These are phyloP conservation scores for Alviniconcha marisindica DNA, from an alignment of 1,140 invertebrate species.

Conservation along the genomic window DNA sequence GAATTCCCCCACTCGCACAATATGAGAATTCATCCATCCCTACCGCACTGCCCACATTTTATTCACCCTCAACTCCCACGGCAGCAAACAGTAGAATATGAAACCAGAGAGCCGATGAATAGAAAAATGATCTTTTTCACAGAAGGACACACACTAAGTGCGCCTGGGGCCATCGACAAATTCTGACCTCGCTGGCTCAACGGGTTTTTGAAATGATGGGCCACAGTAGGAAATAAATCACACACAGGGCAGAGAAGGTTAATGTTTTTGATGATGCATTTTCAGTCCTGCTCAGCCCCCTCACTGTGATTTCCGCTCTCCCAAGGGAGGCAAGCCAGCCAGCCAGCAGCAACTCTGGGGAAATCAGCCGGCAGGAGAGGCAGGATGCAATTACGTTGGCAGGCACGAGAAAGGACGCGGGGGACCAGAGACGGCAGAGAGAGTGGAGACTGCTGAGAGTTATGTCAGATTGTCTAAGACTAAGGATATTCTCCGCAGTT, in stretches of 20 bases:
- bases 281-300: conserved; percentile 18
- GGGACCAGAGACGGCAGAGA: conserved; percentile 2
- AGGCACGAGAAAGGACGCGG: conserved; percentile 23
- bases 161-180: background rate
- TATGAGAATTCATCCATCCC: background rate
- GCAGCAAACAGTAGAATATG: conserved; percentile 2
- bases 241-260: conserved; percentile 11
- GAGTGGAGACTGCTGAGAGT: conserved; percentile 25
- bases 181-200: conserved; percentile 26
- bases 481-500: conserved; percentile 16
- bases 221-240: conserved; percentile 30
- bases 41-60: background rate
- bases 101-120: conserved; percentile 31
- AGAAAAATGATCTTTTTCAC: conserved; percentile 38
- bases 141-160: conserved; percentile 24
- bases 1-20: background rate
- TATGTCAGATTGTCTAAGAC: conserved; percentile 32
- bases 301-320: conserved; percentile 30
- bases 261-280: conserved; percentile 42
- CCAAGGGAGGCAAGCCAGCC: background rate
- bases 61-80: background rate
- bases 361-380: conserved; percentile 19
- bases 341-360: background rate
- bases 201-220: conserved; percentile 31
- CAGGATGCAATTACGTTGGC: conserved; percentile 34